Base-by-base conservation (phyloP, 1,140 invertebrate species). In the Pogonus chalceus region DNA sequence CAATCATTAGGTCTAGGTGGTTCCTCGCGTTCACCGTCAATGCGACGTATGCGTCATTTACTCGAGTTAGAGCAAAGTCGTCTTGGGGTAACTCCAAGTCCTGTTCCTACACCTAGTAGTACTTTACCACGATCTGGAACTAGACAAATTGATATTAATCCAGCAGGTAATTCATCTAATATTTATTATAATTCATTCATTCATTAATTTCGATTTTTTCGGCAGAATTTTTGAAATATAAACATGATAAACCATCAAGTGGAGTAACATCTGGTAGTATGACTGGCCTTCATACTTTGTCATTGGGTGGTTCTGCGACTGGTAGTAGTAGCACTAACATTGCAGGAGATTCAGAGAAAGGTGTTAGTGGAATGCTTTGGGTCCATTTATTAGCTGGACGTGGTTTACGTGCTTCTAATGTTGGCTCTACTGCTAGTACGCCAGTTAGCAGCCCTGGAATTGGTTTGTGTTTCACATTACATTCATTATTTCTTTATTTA, bases 161-260 rank as follows among this genome's bases (percentile, higher is more conserved):
- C 88, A 63, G 87, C 87, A 68, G 83, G 83, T 84, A 60, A 66
- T 60, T 16, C n/a, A n/a, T 3, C 26, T 12, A 26, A 53, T 12
- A 46, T 43, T n/a, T n/a, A n/a, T n/a, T n/a, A n/a, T n/a, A n/a
- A n/a, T n/a, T n/a, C n/a, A n/a, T n/a, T n/a, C n/a, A 10, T 16
- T 23, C 9, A 49, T 39, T 46, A 23, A 49, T 22, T 23, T 55
- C 52, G 24, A 37, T 55, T 35, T 54, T 65, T 61, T 18, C 69
- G 73, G 10, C 71, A 82, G 90, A 94, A 74, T 94, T 92, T 71
- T 78, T 90, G 62, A 92, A 92, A 72, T 94, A 94, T 72, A 92
- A 92, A 73, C 82, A 90, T 66, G 90, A 92, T 62, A 90, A 88
- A 65, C 81, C 84, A 9, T 74, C 76, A 2, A 69, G 75, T 43